A percentile compares a stretch with the other conserved stretches of the same genome.
Evolutionary conservation across 23 tunicate species (phyloP).

Genomic region (Trididemnum nubilum): DNA sequence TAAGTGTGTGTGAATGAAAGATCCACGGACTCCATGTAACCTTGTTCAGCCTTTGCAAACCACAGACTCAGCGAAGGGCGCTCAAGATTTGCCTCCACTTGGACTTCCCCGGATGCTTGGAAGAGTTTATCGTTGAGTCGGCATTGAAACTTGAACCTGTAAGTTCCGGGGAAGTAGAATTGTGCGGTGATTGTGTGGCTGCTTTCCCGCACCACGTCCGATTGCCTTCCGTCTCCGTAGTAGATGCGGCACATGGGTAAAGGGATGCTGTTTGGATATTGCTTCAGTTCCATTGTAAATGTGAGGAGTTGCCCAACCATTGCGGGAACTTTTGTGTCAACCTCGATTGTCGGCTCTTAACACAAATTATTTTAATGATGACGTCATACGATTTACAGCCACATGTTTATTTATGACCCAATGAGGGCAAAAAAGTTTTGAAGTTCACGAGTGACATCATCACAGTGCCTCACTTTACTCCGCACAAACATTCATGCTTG

Average conservation of each 20-base stretch:
- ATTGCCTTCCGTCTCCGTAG: not conserved
- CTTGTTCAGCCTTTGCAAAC: not conserved
- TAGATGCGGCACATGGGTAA: not conserved
- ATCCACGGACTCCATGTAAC: not conserved
- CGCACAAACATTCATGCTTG: too few species aligned
- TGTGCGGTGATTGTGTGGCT: not conserved
- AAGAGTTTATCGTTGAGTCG: not conserved
- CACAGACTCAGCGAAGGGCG: not conserved
- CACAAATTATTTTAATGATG: too few species aligned
- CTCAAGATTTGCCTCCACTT: not conserved
- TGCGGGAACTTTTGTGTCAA: not conserved
- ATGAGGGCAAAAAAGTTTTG: too few species aligned
- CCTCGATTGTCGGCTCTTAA: not conserved
- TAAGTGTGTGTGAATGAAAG: not conserved
- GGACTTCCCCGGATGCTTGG: not conserved
- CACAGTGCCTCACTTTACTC: not conserved
- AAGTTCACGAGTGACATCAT: not conserved
- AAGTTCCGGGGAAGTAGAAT: not conserved
- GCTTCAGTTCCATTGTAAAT: not conserved
- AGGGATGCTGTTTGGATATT: not conserved
- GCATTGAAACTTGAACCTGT: not conserved
- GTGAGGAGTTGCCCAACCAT: not conserved
- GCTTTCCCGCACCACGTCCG: not conserved
- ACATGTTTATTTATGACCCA: too few species aligned
- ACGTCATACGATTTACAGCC: too few species aligned